Base-by-base conservation (phyloP, 2,797 vertebrate species). In the Neomorphus geoffroyi region DNA sequence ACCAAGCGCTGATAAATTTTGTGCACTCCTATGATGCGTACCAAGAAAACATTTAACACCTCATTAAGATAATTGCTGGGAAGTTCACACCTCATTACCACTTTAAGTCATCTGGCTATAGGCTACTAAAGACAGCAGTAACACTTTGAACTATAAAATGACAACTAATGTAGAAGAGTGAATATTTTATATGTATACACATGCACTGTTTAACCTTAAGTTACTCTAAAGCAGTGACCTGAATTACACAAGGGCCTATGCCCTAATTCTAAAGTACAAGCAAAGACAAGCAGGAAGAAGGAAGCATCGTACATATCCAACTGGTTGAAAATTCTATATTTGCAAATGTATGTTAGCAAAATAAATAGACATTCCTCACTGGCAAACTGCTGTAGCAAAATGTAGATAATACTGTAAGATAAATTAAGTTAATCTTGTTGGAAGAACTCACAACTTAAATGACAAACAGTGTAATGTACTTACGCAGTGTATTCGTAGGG, bases 401-500 rank as follows among this genome's bases (percentile, higher is more conserved):
- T 4, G 11, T 2, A 57, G 24, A 7, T 43, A 61, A n/a, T 11
- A 57, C 8, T 57, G 51, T 9, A 14, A 72, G 19, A 13, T 15
- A 67, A 84, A 48, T 72, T 18, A 61, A 57, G 96, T 23, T 43
- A 2, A 71, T 39, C 58, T 80, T 91, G 88, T 89, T 77, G 39
- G 51, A 50, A 93, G 11, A 91, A 53, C n/a, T 9, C 51, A 41
- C 45, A 79, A 86, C n/a, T 69, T 11, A 71, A 85, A 67, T n/a
- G 5, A 86, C 16, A 82, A 90, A 80, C 58, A 78, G 28, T 7
- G 12, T 4, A 62, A 93, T 23, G 88, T 96, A 98, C 99, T 99
- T 96, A 99, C 99, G 98, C 98, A 18, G 98, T 99, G 78, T 99
- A 99, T 97, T 99, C 99, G 4, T 99, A 99, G 26, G 99, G 99